Evolutionary conservation across 2,888 invertebrate genomes (phyloP).

Genomic region (Tinea trinotella): DNA sequence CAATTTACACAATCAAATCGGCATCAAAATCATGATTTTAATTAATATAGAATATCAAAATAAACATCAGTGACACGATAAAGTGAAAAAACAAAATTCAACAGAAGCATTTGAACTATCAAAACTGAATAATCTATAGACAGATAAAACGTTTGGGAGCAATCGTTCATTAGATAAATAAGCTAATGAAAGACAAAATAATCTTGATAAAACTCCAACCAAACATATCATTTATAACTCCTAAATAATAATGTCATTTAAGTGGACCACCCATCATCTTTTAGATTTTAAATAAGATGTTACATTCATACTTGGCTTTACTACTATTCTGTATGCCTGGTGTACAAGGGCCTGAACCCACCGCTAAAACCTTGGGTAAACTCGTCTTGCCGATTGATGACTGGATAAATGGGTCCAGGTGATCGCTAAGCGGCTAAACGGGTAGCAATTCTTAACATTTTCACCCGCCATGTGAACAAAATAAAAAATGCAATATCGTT

Average conservation of each 20-base stretch:
- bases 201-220: conserved; percentile 58
- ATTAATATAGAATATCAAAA: not conserved
- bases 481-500: no score
- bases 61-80: not conserved
- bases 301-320: no score
- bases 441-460: no score
- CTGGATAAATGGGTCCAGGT: no score
- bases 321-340: no score
- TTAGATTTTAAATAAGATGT: conserved; percentile 23
- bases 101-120: conserved; percentile 6
- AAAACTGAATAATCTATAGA: conserved; percentile 6
- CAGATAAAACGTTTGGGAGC: conserved; percentile 42
- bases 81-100: not conserved
- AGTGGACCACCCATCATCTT: conserved; percentile 68
- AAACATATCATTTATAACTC: conserved; percentile 57
- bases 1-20: not conserved
- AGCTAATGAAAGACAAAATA: conserved; percentile 65
- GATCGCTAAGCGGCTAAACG: no score
- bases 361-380: no score
- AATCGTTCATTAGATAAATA: conserved; percentile 56
- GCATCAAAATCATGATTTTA: not conserved
- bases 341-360: no score
- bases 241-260: conserved; percentile 59
- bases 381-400: no score
- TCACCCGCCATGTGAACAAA: no score